phyloP scores from a whole-genome alignment of 2,113 vertebrate species.

The Hemichromis elongatus region DNA sequence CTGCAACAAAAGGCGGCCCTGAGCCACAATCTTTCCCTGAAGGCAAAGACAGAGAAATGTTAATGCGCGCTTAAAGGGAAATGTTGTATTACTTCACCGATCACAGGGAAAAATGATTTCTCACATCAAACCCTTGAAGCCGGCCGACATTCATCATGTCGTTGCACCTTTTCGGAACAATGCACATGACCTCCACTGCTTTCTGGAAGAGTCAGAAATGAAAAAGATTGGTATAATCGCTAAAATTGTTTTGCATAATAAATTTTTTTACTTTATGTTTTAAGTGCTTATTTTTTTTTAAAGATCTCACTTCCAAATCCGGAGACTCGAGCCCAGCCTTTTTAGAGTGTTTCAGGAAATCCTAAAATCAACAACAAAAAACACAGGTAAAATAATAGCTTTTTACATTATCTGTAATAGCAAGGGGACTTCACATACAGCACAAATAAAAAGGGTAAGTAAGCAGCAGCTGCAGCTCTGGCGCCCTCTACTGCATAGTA shows the following conservation, averaged over 20 bases:
- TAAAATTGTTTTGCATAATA: neutral
- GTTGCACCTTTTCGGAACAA: slow-evolving; percentile 95
- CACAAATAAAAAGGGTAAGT: neutral
- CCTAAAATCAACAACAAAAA: slow-evolving; percentile 67
- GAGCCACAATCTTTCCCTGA: slow-evolving; percentile 97
- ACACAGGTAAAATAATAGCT: neutral
- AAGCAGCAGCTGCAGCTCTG: neutral
- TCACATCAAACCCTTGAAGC: slow-evolving; percentile 98
- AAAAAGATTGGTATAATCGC: neutral
- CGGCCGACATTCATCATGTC: slow-evolving; percentile 99
- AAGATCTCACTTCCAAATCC: slow-evolving; percentile 85
- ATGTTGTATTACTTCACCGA: no score
- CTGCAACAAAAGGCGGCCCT: slow-evolving; percentile 94
- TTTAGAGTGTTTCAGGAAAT: slow-evolving; percentile 94
- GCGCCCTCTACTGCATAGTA: slow-evolving; percentile 7
- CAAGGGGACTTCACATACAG: neutral
- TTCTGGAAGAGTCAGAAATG: slow-evolving; percentile 74
- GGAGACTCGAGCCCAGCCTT: slow-evolving; percentile 88
- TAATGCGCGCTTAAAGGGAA: neutral
- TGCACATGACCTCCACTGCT: slow-evolving; percentile 96
- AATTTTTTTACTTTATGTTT: neutral
- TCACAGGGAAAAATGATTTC: neutral
- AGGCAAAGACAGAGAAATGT: neutral
- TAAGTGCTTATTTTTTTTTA: neutral
- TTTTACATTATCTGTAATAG: neutral